Evolutionary conservation across 2,888 invertebrate genomes (phyloP), one percentile per base, ranked within the genome.

Genomic region (Carpatolechia fugitivella): DNA sequence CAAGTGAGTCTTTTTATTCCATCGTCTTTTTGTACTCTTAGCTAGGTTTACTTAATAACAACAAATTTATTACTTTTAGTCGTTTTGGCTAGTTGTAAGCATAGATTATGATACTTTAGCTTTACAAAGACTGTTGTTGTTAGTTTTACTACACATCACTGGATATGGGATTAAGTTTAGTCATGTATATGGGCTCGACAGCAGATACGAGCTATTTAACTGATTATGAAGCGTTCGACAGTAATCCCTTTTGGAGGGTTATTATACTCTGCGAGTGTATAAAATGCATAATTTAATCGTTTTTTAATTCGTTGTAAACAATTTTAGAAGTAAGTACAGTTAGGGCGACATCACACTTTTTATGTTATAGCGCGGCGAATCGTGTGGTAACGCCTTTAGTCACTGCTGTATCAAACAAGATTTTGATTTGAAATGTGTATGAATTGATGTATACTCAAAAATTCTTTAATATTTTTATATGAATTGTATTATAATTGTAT

Each of bases 91-190:
- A 49, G 52, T 30, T 44, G 50, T 57, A 59, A 50, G 13, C 47
- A 49, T 47, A 54, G 60, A 36, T 40, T 60, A 52, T 47, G 49
- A 56, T 38, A 49, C 54, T 24, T 52, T 61, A 65, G 76, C 73
- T 77, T 78, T 76, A 77, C 66, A 72, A 71, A 80, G 80, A 81
- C 83, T 83, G 79, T 81, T 81, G 78, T 82, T 68, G 65, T 70
- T 74, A 71, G 70, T 64, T 56, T 71, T 73, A 65, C 57, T 61
- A 62, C 72, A 68, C 74, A 76, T 75, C 72, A 77, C 76, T 74
- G 58, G 56, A 59, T 63, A 30, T 14, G 38, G 31, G 36, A 35
- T 46, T 46, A n/a, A 55, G 30, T 40, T 40, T 40, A 13, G 16
- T 40, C 14, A 3, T 33, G 10, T 11, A 33, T 33, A 33, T n/a